Evolutionary conservation across 2,888 invertebrate species (phyloP), one percentile per base, ranked within the genome.

Genomic region (Perithous albicinctus): DNA sequence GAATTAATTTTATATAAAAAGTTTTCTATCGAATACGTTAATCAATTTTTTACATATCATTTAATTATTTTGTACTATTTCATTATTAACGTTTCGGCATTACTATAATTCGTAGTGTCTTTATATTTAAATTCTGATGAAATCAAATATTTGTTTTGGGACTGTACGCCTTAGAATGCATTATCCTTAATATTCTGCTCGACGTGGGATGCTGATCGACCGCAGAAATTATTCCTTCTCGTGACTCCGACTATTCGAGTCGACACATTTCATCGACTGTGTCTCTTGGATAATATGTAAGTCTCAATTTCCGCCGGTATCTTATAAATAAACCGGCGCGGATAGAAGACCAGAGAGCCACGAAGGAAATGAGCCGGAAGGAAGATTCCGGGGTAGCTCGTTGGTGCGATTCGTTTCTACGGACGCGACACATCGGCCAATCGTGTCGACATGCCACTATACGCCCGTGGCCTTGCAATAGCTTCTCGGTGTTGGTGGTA

Each of bases 321-420:
- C 73, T 74, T 75, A 77, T 77, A 77, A 82, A 84, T 79, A 79
- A 80, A 56, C 12, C 20, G 56, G 10, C 32, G 67, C 10, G 6
- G 15, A 83, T 69, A 70, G 41, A 69, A 67, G 51, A 29, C 67
- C 38, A 43, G 72, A 59, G 48, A 41, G 23, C n/a, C 46, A 18
- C 70, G 43, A 59, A 77, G 84, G 84, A 84, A 84, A 84, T 83
- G 82, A 81, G 63, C 64, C 66, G 83, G 83, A 84, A 84, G 80
- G 80, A 76, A 83, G 81, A 32, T 78, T 54, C 74, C 82, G 73
- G 76, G 64, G 48, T 66, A 63, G 70, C 59, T 61, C 74, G 72
- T 75, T 75, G 46, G 82, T 78, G 20, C 78, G 75, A 75, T 82
- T 82, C 78, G 70, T 78, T 82, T 82, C 72, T 51, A 56, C 26